Percentiles rank a stretch among this genome's conserved stretches.
These are phyloP conservation scores for Bettongia penicillata DNA, from an alignment of 2,113 vertebrate genomes.

Conservation along the genomic window DNA sequence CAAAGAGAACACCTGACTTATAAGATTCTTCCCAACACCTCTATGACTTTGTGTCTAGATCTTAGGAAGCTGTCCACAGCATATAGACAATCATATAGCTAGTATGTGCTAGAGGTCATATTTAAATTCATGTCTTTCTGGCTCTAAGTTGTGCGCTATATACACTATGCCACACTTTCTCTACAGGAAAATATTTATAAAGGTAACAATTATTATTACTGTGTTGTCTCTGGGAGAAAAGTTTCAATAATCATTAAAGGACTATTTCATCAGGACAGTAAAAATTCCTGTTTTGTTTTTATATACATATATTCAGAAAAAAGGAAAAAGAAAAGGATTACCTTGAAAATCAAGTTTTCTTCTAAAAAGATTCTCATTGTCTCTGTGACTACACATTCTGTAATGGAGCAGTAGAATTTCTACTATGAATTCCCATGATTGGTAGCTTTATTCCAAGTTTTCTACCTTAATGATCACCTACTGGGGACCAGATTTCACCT, in stretches of 20 bases:
- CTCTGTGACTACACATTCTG: conserved; percentile 1
- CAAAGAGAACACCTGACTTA: neutral
- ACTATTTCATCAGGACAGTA: neutral
- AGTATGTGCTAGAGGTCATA: neutral
- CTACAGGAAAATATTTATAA: neutral
- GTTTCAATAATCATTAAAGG: neutral
- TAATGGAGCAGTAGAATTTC: neutral
- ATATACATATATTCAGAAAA: neutral
- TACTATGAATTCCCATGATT: neutral
- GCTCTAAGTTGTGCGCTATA: neutral
- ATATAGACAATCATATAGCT: neutral
- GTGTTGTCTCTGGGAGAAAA: neutral
- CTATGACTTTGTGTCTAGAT: neutral
- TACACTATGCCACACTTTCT: neutral
- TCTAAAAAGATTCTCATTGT: neutral
- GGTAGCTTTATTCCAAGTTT: neutral
- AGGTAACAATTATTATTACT: neutral
- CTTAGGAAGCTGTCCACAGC: neutral
- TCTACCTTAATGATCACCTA: neutral
- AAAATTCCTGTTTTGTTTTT: neutral
- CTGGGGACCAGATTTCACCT: neutral
- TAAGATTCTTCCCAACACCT: neutral
- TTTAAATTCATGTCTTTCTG: neutral
- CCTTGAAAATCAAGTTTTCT: conserved; percentile 25
- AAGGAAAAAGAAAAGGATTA: conserved; percentile 38